Evolutionary conservation across 2,888 invertebrate species (phyloP), one percentile per base, ranked within the genome.

Genomic region (Plutella xylostella): DNA sequence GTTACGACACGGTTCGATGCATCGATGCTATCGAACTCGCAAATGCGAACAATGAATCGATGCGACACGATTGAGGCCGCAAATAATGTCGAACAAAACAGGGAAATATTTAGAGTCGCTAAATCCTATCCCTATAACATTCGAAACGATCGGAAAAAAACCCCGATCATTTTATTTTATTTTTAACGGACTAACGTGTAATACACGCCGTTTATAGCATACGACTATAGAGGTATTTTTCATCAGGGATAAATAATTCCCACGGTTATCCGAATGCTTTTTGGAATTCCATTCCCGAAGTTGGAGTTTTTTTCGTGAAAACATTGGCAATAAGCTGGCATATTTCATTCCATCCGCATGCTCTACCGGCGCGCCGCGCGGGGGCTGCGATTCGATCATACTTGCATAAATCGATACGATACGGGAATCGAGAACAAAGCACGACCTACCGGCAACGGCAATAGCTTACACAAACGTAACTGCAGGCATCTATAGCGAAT

Each of bases 341-440:
- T n/a, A n/a, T n/a, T n/a, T n/a, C n/a, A n/a, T n/a, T n/a, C n/a
- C n/a, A n/a, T n/a, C 28, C 28, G 28, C n/a, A 9, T 28, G 28
- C n/a, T 12, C 28, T 25, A 28, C 7, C 3, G n/a, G 28, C 28
- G 11, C 7, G 28, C 11, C 28, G 6, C 11, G 28, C n/a, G n/a
- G n/a, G 11, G 28, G 28, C 28, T 60, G 60, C 63, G 72, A 72
- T 73, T 76, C 73, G 74, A 79, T 78, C 75, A 76, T 67, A 75
- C 79, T 68, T 76, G 77, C 73, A 78, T 76, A 76, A 79, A 80
- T 80, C 77, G 77, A 80, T 77, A 72, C 73, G 77, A 76, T 78
- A 77, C 72, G 75, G 67, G 57, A 74, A 80, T 77, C 72, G 75
- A 67, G 57, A 74, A 80, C 78, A 79, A 80, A 79, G 79, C 77